Evolutionary conservation across 2,113 vertebrate species (phyloP).

Genomic region (Forbesichthys papilliferus): DNA sequence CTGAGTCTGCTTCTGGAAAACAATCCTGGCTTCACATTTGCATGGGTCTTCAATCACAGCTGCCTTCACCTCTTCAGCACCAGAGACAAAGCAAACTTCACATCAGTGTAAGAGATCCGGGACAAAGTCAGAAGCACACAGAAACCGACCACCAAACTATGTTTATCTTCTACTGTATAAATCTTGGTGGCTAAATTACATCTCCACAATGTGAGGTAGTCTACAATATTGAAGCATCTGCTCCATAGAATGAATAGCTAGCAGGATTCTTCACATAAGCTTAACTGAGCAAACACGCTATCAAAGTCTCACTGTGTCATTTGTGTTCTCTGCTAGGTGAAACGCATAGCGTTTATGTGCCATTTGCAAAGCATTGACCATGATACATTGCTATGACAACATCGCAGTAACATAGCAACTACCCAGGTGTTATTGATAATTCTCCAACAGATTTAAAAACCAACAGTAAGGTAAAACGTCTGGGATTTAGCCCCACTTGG

Average conservation of each 20-base stretch:
- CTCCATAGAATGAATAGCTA: not conserved
- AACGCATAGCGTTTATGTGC: slow-evolving; percentile 20
- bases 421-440: slow-evolving; percentile 37
- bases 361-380: slow-evolving; percentile 16
- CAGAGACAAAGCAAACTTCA: slow-evolving; percentile 49
- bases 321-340: slow-evolving; percentile 8
- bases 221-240: not conserved
- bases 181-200: not conserved
- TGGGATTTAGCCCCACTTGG: slow-evolving; percentile 25
- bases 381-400: slow-evolving; percentile 24
- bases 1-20: slow-evolving; percentile 84
- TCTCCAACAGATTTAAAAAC: slow-evolving; percentile 43
- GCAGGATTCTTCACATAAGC: not conserved
- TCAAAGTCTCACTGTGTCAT: not conserved
- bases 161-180: not conserved
- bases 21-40: slow-evolving; percentile 85
- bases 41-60: slow-evolving; percentile 82
- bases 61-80: slow-evolving; percentile 72
- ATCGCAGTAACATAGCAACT: slow-evolving; percentile 21
- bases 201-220: not conserved
- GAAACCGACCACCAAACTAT: slow-evolving; percentile 5
- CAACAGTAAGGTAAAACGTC: slow-evolving; percentile 29
- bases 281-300: not conserved
- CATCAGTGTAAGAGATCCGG: slow-evolving; percentile 40
- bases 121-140: slow-evolving; percentile 14